Evolutionary conservation across 2,797 vertebrate genomes (phyloP), one percentile per base, ranked within the genome.

Genomic region (Pelochelys cantorii): DNA sequence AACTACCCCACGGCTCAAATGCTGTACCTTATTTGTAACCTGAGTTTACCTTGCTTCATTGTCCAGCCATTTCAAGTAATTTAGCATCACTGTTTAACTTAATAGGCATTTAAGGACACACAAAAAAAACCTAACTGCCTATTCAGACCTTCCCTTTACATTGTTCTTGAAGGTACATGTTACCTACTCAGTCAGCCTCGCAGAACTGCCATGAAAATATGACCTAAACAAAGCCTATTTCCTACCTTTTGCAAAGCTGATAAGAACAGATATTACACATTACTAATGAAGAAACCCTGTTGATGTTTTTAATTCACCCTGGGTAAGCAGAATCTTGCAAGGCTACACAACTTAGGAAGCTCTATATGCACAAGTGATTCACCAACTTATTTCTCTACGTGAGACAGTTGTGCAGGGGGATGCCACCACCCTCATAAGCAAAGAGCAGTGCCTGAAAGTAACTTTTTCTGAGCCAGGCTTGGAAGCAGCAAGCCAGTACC

Each of bases 271-370:
- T 48, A 48, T 8, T 48, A 8, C 42, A 48, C 42, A 37, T 17
- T 31, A 77, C 48, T 84, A 91, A 37, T 37, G 65, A 71, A 71
- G 65, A 71, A 71, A 34, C n/a, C 2, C n/a, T 3, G n/a, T 18
- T 27, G 2, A 11, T 65, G 20, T 34, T 34, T 71, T 68, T 13
- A 56, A 94, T 56, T 94, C 78, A 60, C 78, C 65, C 88, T 54
- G 11, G 54, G 82, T 84, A 93, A 95, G 87, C 80, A 88, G 92
- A 94, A 92, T 60, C 90, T 92, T 92, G 80, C 90, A 92, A 90
- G 88, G 78, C 85, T 92, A 0, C 18, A 71, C 83, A 89, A 81
- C 83, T 81, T 74, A 6, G 54, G 82, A 90, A 95, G 68, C 80
- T 81, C 27, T 92, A 88, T 81, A 88, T 80, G 31, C 62, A 48